Conservation (phyloP, 2,797 vertebrate genomes). For the Crenichthys baileyi region DNA sequence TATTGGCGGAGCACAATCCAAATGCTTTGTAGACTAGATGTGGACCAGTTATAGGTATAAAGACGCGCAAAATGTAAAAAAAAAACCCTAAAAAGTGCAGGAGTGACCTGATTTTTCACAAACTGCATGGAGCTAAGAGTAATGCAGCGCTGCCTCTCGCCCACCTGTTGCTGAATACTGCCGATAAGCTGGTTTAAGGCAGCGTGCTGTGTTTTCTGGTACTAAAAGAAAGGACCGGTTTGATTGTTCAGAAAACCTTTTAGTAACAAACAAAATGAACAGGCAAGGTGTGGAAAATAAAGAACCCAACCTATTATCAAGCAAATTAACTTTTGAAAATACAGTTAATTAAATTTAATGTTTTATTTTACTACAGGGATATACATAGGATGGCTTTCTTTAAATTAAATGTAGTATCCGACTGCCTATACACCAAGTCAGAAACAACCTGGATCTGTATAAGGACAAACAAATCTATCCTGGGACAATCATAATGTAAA, state of each 20-base stretch:
- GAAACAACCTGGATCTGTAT: background rate
- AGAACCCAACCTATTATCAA: background rate
- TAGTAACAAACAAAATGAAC: background rate
- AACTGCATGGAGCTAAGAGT: background rate
- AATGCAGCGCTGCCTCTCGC: background rate
- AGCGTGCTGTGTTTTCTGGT: background rate
- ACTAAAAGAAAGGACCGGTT: background rate
- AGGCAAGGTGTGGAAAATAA: background rate
- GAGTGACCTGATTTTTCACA: background rate
- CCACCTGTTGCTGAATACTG: background rate
- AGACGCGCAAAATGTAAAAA: background rate
- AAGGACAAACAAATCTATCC: background rate
- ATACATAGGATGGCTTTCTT: background rate
- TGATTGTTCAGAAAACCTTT: background rate
- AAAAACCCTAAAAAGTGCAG: background rate
- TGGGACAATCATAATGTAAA: background rate
- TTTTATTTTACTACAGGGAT: background rate
- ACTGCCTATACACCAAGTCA: background rate
- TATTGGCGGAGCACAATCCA: too few relatives aligned
- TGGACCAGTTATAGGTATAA: too few relatives aligned
- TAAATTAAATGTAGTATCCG: background rate
- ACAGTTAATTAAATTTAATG: background rate
- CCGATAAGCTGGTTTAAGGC: background rate
- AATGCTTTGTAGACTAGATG: too few relatives aligned
- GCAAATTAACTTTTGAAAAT: background rate